Percentiles rank a stretch among this genome's conserved stretches.
phyloP scores from a whole-genome alignment of 2,113 vertebrate species.

The Micronycteris hirsuta region DNA sequence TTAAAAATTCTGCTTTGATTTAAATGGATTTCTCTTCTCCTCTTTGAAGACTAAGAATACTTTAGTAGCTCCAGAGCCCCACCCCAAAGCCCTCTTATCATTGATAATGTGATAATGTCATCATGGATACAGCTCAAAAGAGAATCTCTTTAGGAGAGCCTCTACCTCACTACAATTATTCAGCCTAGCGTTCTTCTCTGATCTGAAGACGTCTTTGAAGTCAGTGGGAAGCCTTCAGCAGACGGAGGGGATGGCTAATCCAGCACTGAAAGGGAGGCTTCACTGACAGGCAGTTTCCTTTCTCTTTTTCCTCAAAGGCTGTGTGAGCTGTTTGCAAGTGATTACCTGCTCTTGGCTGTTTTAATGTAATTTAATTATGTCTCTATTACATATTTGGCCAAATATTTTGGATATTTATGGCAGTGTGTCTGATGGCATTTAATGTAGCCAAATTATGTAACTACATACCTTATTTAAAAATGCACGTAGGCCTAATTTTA shows the following conservation, averaged over 20 bases:
- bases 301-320: neutral
- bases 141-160: constrained; percentile 1
- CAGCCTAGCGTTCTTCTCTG: neutral
- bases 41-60: constrained; percentile 50
- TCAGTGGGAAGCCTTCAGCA: constrained; percentile 22
- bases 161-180: neutral
- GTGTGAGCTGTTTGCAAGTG: neutral
- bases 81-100: constrained; percentile 34
- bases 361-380: neutral
- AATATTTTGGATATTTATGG: constrained; percentile 9
- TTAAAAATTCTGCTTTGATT: constrained; percentile 21
- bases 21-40: constrained; percentile 28
- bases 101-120: constrained; percentile 57
- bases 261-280: neutral
- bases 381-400: neutral
- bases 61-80: neutral
- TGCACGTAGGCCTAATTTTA: neutral
- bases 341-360: neutral
- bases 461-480: neutral
- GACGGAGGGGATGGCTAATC: neutral
- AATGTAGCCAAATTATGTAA: neutral
- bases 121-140: constrained; percentile 22
- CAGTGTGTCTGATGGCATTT: neutral
- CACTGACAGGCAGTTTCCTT: constrained; percentile 13
- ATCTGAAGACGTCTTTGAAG: constrained; percentile 59